These are phyloP conservation scores for Columba livia DNA, from an alignment of 2,113 vertebrate genomes.

Conservation along the genomic window DNA sequence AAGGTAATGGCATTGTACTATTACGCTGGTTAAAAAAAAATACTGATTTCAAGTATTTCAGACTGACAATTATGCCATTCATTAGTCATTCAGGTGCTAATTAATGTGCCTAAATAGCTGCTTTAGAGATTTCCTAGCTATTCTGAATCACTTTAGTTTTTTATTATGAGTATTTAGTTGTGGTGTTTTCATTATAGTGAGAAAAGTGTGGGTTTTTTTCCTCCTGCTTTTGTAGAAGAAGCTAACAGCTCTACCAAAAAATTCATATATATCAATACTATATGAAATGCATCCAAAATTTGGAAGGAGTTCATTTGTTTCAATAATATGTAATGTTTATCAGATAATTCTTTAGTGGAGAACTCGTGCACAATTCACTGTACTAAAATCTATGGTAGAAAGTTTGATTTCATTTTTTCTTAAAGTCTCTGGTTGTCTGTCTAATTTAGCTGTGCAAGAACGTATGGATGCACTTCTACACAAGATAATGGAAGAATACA, in stretches of 20 bases:
- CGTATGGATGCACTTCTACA: slow-evolving; percentile 76
- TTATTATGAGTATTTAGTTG: neutral
- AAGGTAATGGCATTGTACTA: slow-evolving; percentile 70
- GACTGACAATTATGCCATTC: neutral
- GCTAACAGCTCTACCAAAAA: neutral
- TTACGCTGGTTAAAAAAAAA: neutral
- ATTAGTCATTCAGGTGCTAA: neutral
- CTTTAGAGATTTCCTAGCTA: neutral
- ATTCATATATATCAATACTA: neutral
- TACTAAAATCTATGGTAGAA: neutral
- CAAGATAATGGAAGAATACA: slow-evolving; percentile 79
- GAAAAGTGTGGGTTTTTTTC: neutral
- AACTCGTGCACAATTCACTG: neutral
- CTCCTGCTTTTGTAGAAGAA: neutral
- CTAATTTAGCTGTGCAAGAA: slow-evolving; percentile 74
- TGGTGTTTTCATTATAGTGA: neutral
- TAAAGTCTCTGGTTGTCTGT: neutral
- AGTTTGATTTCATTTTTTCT: neutral
- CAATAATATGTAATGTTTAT: neutral
- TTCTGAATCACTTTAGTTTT: neutral
- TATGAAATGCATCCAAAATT: neutral
- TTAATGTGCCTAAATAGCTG: neutral
- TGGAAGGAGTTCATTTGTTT: neutral
- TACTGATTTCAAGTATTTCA: neutral
- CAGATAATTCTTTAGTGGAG: neutral